A percentile compares a stretch with the other conserved stretches of the same genome.
phyloP scores from a whole-genome alignment of 2,113 vertebrate genomes.

The Theristicus caerulescens region DNA sequence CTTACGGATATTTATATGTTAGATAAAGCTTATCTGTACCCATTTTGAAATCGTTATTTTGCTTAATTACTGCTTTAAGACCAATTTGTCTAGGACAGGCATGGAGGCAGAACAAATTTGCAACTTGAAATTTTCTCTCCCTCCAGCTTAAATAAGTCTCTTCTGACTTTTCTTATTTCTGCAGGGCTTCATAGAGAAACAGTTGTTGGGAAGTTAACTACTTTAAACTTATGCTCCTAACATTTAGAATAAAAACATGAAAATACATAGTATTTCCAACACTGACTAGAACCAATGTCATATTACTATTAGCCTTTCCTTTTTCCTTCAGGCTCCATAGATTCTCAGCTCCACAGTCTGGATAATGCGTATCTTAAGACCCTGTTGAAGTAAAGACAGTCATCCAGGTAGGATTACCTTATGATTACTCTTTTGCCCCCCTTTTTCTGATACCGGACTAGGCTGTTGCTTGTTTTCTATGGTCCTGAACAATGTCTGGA shows the following conservation, averaged over 20 bases:
- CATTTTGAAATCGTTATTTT: not conserved
- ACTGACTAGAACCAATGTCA: not conserved
- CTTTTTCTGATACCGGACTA: not conserved
- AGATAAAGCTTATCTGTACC: not conserved
- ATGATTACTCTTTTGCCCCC: not conserved
- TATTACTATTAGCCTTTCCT: not conserved
- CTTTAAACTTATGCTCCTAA: not conserved
- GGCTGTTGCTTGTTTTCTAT: not conserved
- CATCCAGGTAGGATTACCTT: not conserved
- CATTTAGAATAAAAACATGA: not conserved
- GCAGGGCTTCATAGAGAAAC: not conserved
- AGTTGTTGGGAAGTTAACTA: not conserved
- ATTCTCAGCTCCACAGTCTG: not conserved
- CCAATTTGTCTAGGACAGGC: not conserved
- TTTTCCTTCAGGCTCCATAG: not conserved
- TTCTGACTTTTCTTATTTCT: not conserved
- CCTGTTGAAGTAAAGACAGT: not conserved
- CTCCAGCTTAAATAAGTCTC: not conserved
- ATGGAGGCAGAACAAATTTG: not conserved
- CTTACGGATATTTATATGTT: not conserved
- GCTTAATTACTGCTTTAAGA: not conserved
- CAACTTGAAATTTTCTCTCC: not conserved
- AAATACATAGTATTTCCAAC: not conserved
- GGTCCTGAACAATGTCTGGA: not conserved
- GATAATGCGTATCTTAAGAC: not conserved